Evolutionary conservation across 2,797 vertebrate species (phyloP), one percentile per base, ranked within the genome.

Genomic region (Phyllotis vaccarum): DNA sequence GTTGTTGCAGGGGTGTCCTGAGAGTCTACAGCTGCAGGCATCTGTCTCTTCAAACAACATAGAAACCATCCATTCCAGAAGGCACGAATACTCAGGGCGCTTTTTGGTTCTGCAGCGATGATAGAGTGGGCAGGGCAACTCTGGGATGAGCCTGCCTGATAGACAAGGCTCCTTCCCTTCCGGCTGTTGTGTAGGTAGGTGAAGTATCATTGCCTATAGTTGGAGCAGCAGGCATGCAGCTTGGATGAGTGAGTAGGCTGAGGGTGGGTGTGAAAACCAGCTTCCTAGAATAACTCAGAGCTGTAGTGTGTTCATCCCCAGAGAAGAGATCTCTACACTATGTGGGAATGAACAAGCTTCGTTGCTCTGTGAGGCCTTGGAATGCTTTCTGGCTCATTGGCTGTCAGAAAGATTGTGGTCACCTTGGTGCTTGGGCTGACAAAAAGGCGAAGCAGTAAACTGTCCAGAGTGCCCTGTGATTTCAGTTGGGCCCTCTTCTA

Each of bases 241-340:
- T 95, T 74, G 86, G 85, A 85, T 70, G 92, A 78, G 89, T 52
- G 70, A 90, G 90, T 87, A 94, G 80, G 83, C 81, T 34, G 40
- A 6, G 9, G 27, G 70, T 60, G 76, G 52, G 82, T 9, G 64
- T 58, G 56, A 79, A 88, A 49, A 97, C 46, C 90, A 5, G 7
- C 96, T 95, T 97, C 95, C 89, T 87, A 93, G 97, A 98, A 97
- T 81, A 98, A 96, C 91, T 93, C 54, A 6, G 1, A 3, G 22
- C 72, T 86, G 37, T 29, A 60, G 46, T 6, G 46, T 6, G 80
- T 92, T 93, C 93, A 96, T 93, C 78, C 31, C 9, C 0, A 85
- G 54, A 37, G 91, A 70, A 70, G 89, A 96, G 72, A 92, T 68
- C 46, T 27, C 75, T 49, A 37, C 13, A 2, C 1, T 40, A 17